phyloP scores from a whole-genome alignment of 2,797 vertebrate genomes.

The Mormyrus proboscirostris region DNA sequence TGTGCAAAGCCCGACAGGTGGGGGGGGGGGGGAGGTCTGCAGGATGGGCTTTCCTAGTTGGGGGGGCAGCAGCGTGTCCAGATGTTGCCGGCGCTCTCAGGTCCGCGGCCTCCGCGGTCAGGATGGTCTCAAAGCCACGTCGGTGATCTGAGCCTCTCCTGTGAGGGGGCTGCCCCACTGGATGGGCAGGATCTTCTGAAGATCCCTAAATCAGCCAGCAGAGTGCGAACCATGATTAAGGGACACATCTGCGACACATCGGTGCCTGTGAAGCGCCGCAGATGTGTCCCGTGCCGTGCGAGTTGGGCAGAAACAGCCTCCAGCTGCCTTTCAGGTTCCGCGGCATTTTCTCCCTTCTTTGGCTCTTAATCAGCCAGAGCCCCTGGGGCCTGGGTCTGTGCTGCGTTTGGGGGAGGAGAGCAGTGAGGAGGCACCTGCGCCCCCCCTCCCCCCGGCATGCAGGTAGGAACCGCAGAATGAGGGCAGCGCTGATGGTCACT shows the following conservation, averaged over 20 bases:
- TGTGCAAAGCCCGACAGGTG: conserved; percentile 42
- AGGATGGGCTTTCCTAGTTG: not conserved
- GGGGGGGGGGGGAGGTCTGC: not conserved
- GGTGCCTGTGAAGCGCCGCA: not conserved
- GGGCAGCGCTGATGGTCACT: conserved; percentile 15
- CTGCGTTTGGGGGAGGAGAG: not conserved
- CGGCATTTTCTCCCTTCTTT: conserved; percentile 20
- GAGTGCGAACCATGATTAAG: not conserved
- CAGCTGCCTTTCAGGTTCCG: conserved; percentile 17
- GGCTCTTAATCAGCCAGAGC: not conserved
- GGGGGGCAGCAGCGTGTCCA: not conserved
- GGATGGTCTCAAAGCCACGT: not conserved
- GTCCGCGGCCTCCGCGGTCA: not conserved
- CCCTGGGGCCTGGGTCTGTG: not conserved
- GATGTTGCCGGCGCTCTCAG: not conserved
- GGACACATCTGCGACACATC: not conserved
- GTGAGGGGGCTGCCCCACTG: not conserved
- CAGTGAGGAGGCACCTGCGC: not conserved
- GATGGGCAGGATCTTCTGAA: not conserved
- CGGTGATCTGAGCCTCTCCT: not conserved
- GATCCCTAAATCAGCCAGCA: not conserved
- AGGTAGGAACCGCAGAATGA: not conserved
- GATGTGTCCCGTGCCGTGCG: not conserved
- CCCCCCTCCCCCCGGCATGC: no score
- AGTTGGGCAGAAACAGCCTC: not conserved